Percentiles rank a stretch among this genome's conserved stretches.
Conservation (phyloP, 2,113 vertebrate species). For the Oncorhynchus keta region DNA sequence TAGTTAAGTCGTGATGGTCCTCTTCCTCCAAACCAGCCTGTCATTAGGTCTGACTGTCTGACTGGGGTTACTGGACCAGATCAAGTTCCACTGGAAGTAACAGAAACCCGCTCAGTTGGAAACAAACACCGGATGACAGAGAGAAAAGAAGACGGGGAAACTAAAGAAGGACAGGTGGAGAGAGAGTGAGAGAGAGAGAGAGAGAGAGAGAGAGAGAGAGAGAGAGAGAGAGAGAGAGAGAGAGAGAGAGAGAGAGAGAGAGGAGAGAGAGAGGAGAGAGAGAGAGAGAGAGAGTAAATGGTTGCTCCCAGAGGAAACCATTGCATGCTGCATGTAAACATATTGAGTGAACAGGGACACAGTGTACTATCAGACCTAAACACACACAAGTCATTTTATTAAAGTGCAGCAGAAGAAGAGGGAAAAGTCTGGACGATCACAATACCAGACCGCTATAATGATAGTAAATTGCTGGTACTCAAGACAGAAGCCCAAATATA, state of each 20-base stretch:
- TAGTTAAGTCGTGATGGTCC: too few species aligned
- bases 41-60: too few species aligned
- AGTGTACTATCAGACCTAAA: neutral
- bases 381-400: neutral
- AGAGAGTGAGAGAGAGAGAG: neutral
- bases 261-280: neutral
- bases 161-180: neutral
- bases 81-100: conserved; percentile 22
- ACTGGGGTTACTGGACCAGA: neutral
- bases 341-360: conserved; percentile 28
- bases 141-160: neutral
- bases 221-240: too few species aligned
- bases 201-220: too few species aligned
- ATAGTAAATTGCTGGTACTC: neutral
- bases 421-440: too few species aligned
- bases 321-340: conserved; percentile 60
- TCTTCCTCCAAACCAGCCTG: too few species aligned
- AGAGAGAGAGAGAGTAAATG: neutral
- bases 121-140: conserved; percentile 17
- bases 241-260: too few species aligned
- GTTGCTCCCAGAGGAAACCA: conserved; percentile 36
- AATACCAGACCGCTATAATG: too few species aligned
- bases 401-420: neutral
- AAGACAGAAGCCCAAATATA: too few species aligned
- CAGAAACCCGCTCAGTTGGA: conserved; percentile 4